Evolutionary conservation across 2,113 vertebrate species (phyloP), one percentile per base, ranked within the genome.

Genomic region (Tragelaphus scriptus): DNA sequence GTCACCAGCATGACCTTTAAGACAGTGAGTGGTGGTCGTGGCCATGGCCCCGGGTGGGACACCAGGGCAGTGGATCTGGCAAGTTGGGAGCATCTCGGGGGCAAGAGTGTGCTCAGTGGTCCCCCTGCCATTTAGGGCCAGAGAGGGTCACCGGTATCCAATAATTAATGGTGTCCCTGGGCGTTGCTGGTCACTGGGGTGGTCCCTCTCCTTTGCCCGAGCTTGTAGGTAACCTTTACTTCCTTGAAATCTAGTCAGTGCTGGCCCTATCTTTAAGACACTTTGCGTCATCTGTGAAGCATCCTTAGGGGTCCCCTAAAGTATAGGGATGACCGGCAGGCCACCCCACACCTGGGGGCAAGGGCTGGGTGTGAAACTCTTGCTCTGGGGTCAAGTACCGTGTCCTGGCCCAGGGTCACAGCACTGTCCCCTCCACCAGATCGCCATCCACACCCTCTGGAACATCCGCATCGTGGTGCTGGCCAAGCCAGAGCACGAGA

Each of bases 1-100:
- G 99, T 99, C 98, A 99, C 99, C 88, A 99, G 99, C 92, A 99
- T 99, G 97, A 99, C 98, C 96, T 99, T 99, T 97, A 99, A 99
- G 99, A 99, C 99, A 91, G 99, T 99, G 97, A 99, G 99, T 26
- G 1, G 1, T 32, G 53, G 26, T 32, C 10, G 0, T 1, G 0
- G 26, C 36, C 16, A 0, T 1, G 0, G 28, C 13, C 26, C 21
- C 0, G 23, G 90, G 49, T 3, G 65, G 84, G 68, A 3, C n/a
- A 23, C 59, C 0, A 1, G 90, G 77, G 75, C 25, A 6, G 32
- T 0, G 19, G 40, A 9, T 40, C 36, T 12, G 17, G 40, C 53
- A 14, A 0, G 21, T 47, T 2, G 3, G 53, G 30, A 53, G 16
- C 40, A 3, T 25, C 92, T 89, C 55, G 2, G 77, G 16, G 14